Conservation (phyloP, 2,888 invertebrate genomes). For the Sesia apiformis region DNA sequence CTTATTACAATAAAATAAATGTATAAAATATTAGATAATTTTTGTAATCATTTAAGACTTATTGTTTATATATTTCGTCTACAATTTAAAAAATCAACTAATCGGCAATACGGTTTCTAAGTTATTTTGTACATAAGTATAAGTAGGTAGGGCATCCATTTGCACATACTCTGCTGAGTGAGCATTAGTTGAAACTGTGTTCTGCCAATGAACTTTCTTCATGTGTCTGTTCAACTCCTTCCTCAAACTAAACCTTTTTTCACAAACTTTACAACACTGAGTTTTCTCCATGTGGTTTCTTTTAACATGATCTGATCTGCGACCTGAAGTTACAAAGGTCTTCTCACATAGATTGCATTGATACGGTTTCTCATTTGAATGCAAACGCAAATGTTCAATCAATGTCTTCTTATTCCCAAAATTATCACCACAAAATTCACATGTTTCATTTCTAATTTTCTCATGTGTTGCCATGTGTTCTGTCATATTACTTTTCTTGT, state of each 20-base stretch:
- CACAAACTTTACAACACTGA: constrained; percentile 35
- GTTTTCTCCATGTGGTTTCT: constrained; percentile 35
- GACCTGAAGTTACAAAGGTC: constrained; percentile 37
- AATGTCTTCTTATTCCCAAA: constrained; percentile 39
- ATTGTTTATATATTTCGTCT: too few species aligned
- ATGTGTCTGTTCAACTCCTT: constrained; percentile 44
- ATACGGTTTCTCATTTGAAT: constrained; percentile 34
- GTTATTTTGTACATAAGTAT: background rate
- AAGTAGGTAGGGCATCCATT: background rate
- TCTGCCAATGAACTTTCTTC: constrained; percentile 25
- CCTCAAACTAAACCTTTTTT: constrained; percentile 39
- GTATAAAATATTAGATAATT: too few species aligned
- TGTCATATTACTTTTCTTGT: constrained; percentile 36
- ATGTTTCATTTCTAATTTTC: constrained; percentile 27
- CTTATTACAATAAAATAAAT: too few species aligned
- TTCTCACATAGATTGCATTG: constrained; percentile 34
- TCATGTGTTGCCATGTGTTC: constrained; percentile 32
- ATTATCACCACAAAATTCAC: constrained; percentile 39
- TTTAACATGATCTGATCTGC: constrained; percentile 40
- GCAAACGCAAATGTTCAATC: constrained; percentile 35
- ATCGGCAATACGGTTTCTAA: background rate
- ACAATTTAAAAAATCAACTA: background rate
- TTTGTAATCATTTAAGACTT: too few species aligned
- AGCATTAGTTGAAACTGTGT: background rate
- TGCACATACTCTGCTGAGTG: background rate